Base-by-base conservation (phyloP, 2,888 invertebrate species). In the Carcina quercana region DNA sequence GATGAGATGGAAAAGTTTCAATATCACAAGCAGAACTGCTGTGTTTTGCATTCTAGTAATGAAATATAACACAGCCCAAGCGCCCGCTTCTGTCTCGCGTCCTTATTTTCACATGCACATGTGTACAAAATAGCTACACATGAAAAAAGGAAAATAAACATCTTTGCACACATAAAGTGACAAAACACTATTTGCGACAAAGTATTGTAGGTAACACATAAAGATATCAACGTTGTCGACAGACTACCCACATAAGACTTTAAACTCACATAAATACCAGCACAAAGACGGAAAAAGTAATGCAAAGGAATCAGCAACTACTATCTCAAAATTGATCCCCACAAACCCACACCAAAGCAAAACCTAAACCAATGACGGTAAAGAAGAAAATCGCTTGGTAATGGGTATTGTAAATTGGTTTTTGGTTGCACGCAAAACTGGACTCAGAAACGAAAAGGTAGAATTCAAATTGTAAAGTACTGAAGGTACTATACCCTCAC, bases 281-380 rank as follows among this genome's bases (percentile, higher is more conserved):
- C 66, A 75, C 79, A 80, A 76, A 74, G 79, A 74, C 74, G 65
- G 74, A 76, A 80, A 79, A 82, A 80, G 80, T 82, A 82, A 78
- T 73, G 80, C 72, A 68, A 75, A 79, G 76, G 79, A 83, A 80
- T 82, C 82, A 70, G 75, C 72, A 72, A 76, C 66, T 68, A 70
- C 78, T 80, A 79, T 83, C 83, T 67, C 70, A 64, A 80, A 82
- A 83, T 82, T 80, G 79, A 80, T 78, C 82, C 73, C 37, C 37
- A 28, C 34, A 38, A 27, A 32, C 8, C 13, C 66, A 70, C 37
- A 31, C 49, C 15, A 71, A 50, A 53, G 47, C 38, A 26, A 12
- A 35, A 47, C 46, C 40, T 66, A 59, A n/a, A 0, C 0, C 0
- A 0, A 2, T 0, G 1, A 1, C 0, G 2, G 37, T 64, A 66